These are phyloP conservation scores for Pollenia griseotomentosa DNA, from an alignment of 2,888 invertebrate genomes.

Conservation along the genomic window DNA sequence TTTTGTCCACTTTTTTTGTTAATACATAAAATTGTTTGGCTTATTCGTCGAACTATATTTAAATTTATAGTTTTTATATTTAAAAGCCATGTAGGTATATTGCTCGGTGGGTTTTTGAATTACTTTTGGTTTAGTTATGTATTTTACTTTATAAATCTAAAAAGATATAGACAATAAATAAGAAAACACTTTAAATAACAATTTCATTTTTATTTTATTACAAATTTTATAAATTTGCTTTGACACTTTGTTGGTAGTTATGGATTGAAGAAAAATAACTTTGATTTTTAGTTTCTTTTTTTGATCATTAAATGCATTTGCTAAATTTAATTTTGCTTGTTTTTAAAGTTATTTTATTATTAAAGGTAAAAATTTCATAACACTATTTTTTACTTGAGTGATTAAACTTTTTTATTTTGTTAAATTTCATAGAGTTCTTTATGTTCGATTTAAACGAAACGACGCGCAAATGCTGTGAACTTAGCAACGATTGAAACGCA, in stretches of 20 bases:
- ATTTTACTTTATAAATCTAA: constrained; percentile 48
- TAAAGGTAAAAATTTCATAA: constrained; percentile 9
- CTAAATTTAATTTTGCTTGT: neutral
- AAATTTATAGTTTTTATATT: constrained; percentile 55
- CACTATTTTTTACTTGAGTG: constrained; percentile 28
- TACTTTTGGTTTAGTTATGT: neutral
- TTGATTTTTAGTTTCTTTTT: neutral
- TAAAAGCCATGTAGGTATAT: constrained; percentile 36
- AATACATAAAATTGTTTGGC: constrained; percentile 7
- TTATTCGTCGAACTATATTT: constrained; percentile 35
- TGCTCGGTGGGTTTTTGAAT: neutral
- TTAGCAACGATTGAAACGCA: constrained; percentile 69
- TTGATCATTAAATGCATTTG: neutral
- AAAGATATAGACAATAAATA: constrained; percentile 48
- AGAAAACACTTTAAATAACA: constrained; percentile 34
- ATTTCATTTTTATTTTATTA: neutral
- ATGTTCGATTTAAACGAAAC: neutral
- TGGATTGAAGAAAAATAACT: neutral
- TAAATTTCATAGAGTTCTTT: neutral
- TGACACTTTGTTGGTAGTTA: neutral
- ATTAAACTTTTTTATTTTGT: constrained; percentile 23
- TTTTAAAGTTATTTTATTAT: constrained; percentile 4
- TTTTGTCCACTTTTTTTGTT: constrained; percentile 7
- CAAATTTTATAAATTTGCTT: constrained; percentile 1
- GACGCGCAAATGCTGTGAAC: constrained; percentile 67